These are phyloP conservation scores for Pelmatolapia mariae DNA, from an alignment of 2,113 vertebrate species.

Conservation along the genomic window DNA sequence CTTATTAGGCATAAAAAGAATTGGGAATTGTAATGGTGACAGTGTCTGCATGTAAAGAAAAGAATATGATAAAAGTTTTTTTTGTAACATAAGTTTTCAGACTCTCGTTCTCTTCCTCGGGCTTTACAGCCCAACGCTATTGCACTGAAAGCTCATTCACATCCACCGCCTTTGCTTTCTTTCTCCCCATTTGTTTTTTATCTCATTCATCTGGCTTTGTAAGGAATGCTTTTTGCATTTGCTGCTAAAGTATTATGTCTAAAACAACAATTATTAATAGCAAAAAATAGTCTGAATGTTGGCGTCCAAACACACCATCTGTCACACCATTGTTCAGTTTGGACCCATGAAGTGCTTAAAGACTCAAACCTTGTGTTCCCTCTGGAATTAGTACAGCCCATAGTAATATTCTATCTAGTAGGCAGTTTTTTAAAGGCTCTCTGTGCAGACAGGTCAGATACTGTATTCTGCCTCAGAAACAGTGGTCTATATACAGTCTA, in stretches of 20 bases:
- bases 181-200: not conserved
- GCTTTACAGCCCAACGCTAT: not conserved
- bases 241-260: not conserved
- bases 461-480: not conserved
- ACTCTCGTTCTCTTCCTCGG: not conserved
- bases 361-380: not conserved
- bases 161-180: not conserved
- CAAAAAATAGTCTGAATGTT: not conserved
- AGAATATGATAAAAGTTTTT: not conserved
- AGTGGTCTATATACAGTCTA: not conserved
- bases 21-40: not conserved
- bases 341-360: not conserved
- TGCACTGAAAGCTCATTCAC: not conserved
- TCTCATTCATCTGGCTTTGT: not conserved
- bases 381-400: not conserved
- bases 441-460: not conserved
- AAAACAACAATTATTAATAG: not conserved
- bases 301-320: not conserved
- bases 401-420: not conserved
- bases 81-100: not conserved
- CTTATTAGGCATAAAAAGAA: not conserved
- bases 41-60: not conserved
- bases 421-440: not conserved
- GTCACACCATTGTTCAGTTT: not conserved
- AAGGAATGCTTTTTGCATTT: not conserved